Conservation (phyloP, 2,797 vertebrate species). For the Danio albolineatus region DNA sequence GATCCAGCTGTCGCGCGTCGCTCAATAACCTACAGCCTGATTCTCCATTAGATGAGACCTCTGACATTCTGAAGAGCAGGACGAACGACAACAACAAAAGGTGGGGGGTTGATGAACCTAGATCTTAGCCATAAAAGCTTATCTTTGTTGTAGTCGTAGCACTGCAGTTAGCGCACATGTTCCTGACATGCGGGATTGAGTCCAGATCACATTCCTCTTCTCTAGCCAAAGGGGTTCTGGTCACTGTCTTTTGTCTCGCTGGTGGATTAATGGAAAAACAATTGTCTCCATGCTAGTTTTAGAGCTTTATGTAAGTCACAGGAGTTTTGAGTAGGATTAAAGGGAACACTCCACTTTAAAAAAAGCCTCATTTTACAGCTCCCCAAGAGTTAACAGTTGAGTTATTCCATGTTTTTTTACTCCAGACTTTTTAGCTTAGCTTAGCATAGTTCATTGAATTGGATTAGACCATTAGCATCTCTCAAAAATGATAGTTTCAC, state of each 20-base stretch:
- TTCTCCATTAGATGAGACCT: conserved; percentile 29
- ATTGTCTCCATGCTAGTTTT: background rate
- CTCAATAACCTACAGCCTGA: conserved; percentile 28
- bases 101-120: background rate
- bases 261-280: background rate
- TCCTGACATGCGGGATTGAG: background rate
- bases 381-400: too few species aligned
- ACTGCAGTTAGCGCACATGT: background rate
- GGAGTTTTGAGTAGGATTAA: background rate
- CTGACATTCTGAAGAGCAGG: conserved; percentile 6
- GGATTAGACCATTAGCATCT: too few species aligned
- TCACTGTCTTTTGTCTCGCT: conserved; percentile 14
- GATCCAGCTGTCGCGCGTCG: conserved; percentile 15
- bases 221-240: background rate
- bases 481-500: too few species aligned
- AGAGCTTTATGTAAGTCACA: background rate
- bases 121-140: background rate
- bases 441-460: too few species aligned
- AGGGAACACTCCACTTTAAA: too few species aligned
- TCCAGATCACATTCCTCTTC: conserved; percentile 10
- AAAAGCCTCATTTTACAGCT: too few species aligned
- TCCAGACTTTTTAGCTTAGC: too few species aligned
- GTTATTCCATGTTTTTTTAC: too few species aligned
- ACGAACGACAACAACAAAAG: conserved; percentile 6
- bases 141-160: background rate